Evolutionary conservation across 2,113 vertebrate species (phyloP).

Genomic region (Dipodomys ordii): DNA sequence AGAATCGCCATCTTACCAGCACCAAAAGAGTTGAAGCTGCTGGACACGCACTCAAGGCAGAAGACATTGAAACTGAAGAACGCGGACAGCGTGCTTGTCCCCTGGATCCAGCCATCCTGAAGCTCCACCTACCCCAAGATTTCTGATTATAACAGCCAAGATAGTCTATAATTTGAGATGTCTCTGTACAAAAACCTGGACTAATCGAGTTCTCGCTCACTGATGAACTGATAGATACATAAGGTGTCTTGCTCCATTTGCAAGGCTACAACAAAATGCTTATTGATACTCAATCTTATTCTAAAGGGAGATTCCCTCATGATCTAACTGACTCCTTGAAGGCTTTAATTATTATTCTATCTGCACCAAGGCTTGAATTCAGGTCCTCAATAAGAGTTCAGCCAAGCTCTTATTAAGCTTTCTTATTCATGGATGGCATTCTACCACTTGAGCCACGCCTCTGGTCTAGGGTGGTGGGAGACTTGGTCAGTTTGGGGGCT

Average conservation of each 20-base stretch:
- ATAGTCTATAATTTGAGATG: background rate
- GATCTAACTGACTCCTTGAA: background rate
- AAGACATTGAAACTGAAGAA: background rate
- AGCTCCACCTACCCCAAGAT: background rate
- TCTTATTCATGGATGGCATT: too few relatives aligned
- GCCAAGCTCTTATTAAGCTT: too few relatives aligned
- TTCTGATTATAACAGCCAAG: background rate
- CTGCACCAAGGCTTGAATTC: too few relatives aligned
- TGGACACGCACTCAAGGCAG: background rate
- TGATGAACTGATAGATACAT: background rate
- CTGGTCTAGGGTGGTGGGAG: too few relatives aligned
- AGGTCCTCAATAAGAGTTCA: too few relatives aligned
- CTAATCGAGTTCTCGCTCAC: background rate
- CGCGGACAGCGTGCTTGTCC: background rate
- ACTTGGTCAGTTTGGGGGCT: too few relatives aligned
- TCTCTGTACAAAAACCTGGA: background rate
- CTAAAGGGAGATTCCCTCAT: background rate
- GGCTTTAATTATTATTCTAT: too few relatives aligned
- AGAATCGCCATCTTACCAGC: background rate
- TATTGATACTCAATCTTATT: background rate
- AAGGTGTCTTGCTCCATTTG: background rate
- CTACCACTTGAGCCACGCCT: too few relatives aligned
- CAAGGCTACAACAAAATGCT: background rate
- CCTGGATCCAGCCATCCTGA: constrained; percentile 47
- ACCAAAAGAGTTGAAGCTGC: background rate